These are phyloP conservation scores for Trissolcus japonicus DNA, from an alignment of 2,888 invertebrate species.

Conservation along the genomic window DNA sequence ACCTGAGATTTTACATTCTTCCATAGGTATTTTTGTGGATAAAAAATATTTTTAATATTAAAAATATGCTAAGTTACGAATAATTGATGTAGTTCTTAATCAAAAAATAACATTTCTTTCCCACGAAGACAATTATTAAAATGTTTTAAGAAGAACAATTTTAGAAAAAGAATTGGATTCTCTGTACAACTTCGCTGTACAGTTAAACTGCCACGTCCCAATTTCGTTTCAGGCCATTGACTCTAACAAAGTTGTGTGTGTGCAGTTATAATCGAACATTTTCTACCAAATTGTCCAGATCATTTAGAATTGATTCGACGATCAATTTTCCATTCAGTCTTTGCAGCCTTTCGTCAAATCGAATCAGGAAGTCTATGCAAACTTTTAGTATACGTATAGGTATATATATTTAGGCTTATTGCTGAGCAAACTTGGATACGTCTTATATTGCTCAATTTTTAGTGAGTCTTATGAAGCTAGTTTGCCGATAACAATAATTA, in stretches of 20 bases:
- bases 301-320: constrained; percentile 16
- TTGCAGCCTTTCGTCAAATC: constrained; percentile 14
- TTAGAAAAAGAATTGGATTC: constrained; percentile 20
- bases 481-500: too few relatives aligned
- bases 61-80: too few relatives aligned
- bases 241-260: constrained; percentile 38
- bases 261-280: constrained; percentile 35
- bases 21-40: too few relatives aligned
- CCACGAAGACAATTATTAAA: too few relatives aligned
- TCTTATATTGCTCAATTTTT: too few relatives aligned
- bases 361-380: constrained; percentile 15
- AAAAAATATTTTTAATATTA: too few relatives aligned
- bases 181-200: constrained; percentile 23
- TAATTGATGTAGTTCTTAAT: too few relatives aligned
- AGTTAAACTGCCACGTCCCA: constrained; percentile 29
- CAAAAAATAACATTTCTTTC: too few relatives aligned
- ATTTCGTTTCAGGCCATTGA: constrained; percentile 43
- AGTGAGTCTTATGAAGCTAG: too few relatives aligned
- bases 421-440: constrained; percentile 2
- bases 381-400: constrained; percentile 20
- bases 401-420: constrained; percentile 1
- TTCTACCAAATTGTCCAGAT: constrained; percentile 26
- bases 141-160: background rate
- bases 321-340: constrained; percentile 18
- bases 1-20: too few relatives aligned